Base-by-base conservation (phyloP, 2,113 vertebrate genomes). In the Elachura formosa region DNA sequence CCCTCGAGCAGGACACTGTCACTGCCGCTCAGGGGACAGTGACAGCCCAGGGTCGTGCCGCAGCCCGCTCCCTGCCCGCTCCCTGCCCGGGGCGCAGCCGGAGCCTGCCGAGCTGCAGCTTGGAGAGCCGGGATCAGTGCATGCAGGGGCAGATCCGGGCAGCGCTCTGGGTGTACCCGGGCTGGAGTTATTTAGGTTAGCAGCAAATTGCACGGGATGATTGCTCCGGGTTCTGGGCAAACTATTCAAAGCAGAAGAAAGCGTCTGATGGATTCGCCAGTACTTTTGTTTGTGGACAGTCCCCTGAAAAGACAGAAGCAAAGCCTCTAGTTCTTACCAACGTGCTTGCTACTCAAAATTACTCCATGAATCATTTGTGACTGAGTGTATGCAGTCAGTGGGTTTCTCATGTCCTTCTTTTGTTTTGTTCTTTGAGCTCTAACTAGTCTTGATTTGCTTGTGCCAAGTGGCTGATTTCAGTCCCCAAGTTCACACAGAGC, bases 91-190 rank as follows among this genome's bases (percentile, higher is more conserved):
- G 82, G 12, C 23, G 83, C 76, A 8, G 62, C 5, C 4, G 29
- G 83, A 91, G 58, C 71, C 82, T 62, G 49, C 55, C 4, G 1
- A 49, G 84, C 87, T 34, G 76, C 93, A 69, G 73, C 96, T 51
- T 25, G 96, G 91, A 95, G 87, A 82, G 13, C 58, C 84, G 63
- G 66, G 34, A 79, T 69, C 69, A 59, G 4, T 48, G 87, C 95
- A 1, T 93, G 95, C 96, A 95, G 90, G 87, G 96, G 96, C 96
- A 97, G 78, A 97, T 96, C 93, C 59, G 96, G 96, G 94, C 93
- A 74, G 71, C 67, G 78, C 93, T 73, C 75, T 33, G 93, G 87
- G 48, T 92, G 84, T 87, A 91, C 93, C 93, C 61, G 84, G 28
- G 43, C 64, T 59, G 11, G 9, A 91, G 84, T 55, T 93, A 80